phyloP scores from a whole-genome alignment of 2,888 invertebrate species.

The Eupelmus urozonus region DNA sequence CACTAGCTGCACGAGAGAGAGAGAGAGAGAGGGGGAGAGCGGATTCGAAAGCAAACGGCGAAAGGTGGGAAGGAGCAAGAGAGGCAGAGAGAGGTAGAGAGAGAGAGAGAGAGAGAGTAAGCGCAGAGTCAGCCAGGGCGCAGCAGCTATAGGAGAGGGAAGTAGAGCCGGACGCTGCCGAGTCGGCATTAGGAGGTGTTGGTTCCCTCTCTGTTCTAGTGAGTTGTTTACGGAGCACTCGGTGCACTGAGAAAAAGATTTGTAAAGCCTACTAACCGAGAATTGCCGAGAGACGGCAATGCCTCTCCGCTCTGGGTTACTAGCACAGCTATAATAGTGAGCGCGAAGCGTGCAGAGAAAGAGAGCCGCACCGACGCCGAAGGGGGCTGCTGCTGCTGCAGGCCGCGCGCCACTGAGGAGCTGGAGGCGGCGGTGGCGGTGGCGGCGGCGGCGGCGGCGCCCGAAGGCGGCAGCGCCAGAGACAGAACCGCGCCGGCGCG shows the following conservation, averaged over 20 bases:
- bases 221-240: too few species aligned
- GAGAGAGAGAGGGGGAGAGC: neutral
- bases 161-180: neutral
- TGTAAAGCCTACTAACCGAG: constrained; percentile 71
- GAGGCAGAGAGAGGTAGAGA: constrained; percentile 56
- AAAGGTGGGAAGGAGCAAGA: neutral
- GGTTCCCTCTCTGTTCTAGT: too few species aligned
- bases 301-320: constrained; percentile 17
- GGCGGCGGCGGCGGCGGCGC: constrained; percentile 1
- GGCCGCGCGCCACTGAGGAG: neutral
- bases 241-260: neutral
- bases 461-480: constrained; percentile 2
- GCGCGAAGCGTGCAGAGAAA: neutral
- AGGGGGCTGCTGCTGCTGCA: constrained; percentile 9
- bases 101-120: neutral
- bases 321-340: neutral
- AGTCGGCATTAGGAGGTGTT: neutral
- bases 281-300: constrained; percentile 63
- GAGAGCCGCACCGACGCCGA: constrained; percentile 12
- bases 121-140: too few species aligned
- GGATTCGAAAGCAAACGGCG: neutral
- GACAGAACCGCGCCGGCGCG: neutral
- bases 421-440: neutral
- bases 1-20: neutral
- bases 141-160: neutral